Base-by-base conservation (phyloP, 1,140 invertebrate genomes). In the Helicoverpa zea region DNA sequence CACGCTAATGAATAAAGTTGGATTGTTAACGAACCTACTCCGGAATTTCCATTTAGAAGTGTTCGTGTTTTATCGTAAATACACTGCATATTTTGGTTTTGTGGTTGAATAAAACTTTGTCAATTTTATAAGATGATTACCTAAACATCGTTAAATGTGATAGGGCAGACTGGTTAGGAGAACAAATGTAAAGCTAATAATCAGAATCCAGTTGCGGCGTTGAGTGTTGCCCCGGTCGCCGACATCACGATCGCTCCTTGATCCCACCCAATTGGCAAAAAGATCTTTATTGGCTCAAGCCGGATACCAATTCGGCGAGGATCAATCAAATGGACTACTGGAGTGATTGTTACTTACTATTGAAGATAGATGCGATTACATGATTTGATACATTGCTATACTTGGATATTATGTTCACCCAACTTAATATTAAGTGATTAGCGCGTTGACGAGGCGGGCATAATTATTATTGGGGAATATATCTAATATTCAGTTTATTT, bases 1-100 rank as follows among this genome's bases (percentile, higher is more conserved):
- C 93, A 93, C 89, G 89, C 89, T 93, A 93, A 94, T 94, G 91
- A 94, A 94, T 94, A 93, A 93, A 93, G 92, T 94, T 94, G 80
- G 87, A 87, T 87, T 92, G 90, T 93, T 93, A 93, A 92, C 89
- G 91, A 90, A 91, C 85, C 87, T 87, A 88, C 91, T 93, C 90
- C 52, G 86, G 85, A 89, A 92, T 90, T 93, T 88, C 84, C 89
- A 92, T 92, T 93, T 90, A 89, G 87, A 88, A 92, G 87, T 92
- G 88, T 90, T 91, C 85, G 86, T 88, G 87, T 91, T 90, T 89
- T 88, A 91, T 89, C 87, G 86, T 74, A 84, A 86, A 86, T 83
- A 90, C 84, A 85, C 68, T 80, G 87, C 87, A 86, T 90, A 88
- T 90, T 88, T 88, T 83, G 79, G 78, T 61, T 83, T 80, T 43